These are phyloP conservation scores for Salpingus planirostris DNA, from an alignment of 2,888 invertebrate genomes.

Conservation along the genomic window DNA sequence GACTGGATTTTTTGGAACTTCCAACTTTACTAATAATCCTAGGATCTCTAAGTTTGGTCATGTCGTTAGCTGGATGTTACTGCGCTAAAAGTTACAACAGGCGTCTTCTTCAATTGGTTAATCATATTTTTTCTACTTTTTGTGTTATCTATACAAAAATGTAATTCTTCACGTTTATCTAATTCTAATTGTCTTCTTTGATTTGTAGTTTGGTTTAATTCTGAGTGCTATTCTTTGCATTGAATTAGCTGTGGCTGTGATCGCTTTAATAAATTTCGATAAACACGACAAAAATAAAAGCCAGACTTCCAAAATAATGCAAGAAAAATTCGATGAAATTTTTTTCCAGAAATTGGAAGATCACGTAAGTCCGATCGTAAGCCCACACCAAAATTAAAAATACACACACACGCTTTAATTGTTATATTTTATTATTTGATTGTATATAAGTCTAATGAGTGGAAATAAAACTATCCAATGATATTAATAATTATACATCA, in stretches of 20 bases:
- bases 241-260: slow-evolving; percentile 56
- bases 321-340: slow-evolving; percentile 11
- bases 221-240: slow-evolving; percentile 57
- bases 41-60: slow-evolving; percentile 49
- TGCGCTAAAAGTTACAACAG: slow-evolving; percentile 23
- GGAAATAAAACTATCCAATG: too few relatives aligned
- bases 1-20: slow-evolving; percentile 38
- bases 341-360: slow-evolving; percentile 20
- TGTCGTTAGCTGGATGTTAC: slow-evolving; percentile 24
- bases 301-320: slow-evolving; percentile 18
- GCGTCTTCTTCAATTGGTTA: slow-evolving; percentile 20
- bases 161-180: not conserved
- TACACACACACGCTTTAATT: too few relatives aligned
- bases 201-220: slow-evolving; percentile 57
- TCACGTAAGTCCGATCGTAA: slow-evolving; percentile 26
- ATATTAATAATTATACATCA: too few relatives aligned
- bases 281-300: slow-evolving; percentile 32
- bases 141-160: not conserved
- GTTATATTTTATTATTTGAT: too few relatives aligned
- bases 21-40: slow-evolving; percentile 56
- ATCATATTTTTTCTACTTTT: too few relatives aligned
- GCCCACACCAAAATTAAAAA: too few relatives aligned
- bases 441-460: too few relatives aligned
- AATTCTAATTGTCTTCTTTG: slow-evolving; percentile 1
- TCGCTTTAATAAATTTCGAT: slow-evolving; percentile 47